Evolutionary conservation across 1,140 invertebrate species (phyloP), one percentile per base, ranked within the genome.

Genomic region (Lamellibrachia luymesi): DNA sequence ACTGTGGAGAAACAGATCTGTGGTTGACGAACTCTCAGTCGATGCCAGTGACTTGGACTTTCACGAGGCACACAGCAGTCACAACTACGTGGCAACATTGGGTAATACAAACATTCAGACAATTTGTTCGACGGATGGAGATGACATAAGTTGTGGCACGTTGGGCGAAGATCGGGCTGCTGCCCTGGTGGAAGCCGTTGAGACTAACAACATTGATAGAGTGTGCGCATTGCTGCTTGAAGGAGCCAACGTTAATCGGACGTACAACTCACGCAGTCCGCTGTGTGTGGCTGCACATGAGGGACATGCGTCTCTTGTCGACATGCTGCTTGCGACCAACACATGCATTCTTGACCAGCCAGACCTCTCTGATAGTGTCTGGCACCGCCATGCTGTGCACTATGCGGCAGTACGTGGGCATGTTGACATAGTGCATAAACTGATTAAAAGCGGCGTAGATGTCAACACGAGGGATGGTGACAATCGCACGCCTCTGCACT

Each of bases 401-500:
- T 94, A 95, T 89, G 95, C 95, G 49, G 94, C 95, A 90, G 95
- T 94, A 0, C 94, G 95, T 64, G 95, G 95, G 4, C 94, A 95
- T 92, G 50, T 94, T 7, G 93, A 93, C 8, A 94, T 94, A 92
- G 92, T 95, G 13, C 93, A 94, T 92, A 91, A 94, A 13, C 93
- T 96, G 22, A 49, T 95, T 27, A 92, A 94, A 64, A 93, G 94
- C 93, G 95, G 95, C 27, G 95, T 95, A 0, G 94, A 95, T 93
- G 93, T 95, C 1, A 95, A 95, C 92, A 94, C 94, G 38, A 80
- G 93, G 27, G 95, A 96, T 90, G 94, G 94, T 93, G 95, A 96
- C 80, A 93, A 95, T 10, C 94, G 95, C 38, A 96, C 95, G 8
- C 93, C 95, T 5, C 92, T 96, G 13, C 95, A 96, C 92, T 96